A percentile compares a stretch with the other conserved stretches of the same genome.
Evolutionary conservation across 1,140 invertebrate genomes (phyloP).

Genomic region (Leptopilina clavipes): DNA sequence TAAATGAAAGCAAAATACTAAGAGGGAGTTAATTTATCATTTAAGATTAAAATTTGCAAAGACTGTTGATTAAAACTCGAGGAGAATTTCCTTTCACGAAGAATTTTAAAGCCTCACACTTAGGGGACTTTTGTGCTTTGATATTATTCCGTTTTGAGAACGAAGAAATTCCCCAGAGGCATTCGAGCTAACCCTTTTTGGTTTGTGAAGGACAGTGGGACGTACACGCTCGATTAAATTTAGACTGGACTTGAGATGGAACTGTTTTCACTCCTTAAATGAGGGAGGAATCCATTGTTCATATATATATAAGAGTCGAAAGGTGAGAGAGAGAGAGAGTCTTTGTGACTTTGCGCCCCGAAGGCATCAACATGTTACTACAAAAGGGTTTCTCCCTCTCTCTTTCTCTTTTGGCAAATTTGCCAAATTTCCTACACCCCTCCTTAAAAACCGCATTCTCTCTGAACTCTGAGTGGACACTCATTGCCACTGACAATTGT

Average conservation of each 20-base stretch:
- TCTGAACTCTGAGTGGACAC: slow-evolving; percentile 31
- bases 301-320: slow-evolving; percentile 3
- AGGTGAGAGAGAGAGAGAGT: too few relatives aligned
- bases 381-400: slow-evolving; percentile 34
- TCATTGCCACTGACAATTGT: slow-evolving; percentile 13
- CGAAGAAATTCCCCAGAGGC: slow-evolving; percentile 34
- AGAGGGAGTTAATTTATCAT: too few relatives aligned
- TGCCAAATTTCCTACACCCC: slow-evolving; percentile 25
- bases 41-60: slow-evolving; percentile 36
- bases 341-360: slow-evolving; percentile 43
- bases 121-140: slow-evolving; percentile 23
- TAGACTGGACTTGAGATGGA: slow-evolving; percentile 40
- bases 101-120: slow-evolving; percentile 38
- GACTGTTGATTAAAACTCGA: slow-evolving; percentile 31
- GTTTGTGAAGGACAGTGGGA: slow-evolving; percentile 17
- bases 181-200: slow-evolving; percentile 44
- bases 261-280: slow-evolving; percentile 35
- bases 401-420: slow-evolving; percentile 4
- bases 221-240: slow-evolving; percentile 49
- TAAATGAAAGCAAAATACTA: too few relatives aligned
- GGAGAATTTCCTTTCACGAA: slow-evolving; percentile 11
- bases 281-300: slow-evolving; percentile 50
- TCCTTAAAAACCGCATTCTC: neutral
- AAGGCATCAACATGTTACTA: slow-evolving; percentile 44
- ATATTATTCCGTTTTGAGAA: slow-evolving; percentile 41